Base-by-base conservation (phyloP, 2,888 invertebrate species). In the Pegoplata infirma region DNA sequence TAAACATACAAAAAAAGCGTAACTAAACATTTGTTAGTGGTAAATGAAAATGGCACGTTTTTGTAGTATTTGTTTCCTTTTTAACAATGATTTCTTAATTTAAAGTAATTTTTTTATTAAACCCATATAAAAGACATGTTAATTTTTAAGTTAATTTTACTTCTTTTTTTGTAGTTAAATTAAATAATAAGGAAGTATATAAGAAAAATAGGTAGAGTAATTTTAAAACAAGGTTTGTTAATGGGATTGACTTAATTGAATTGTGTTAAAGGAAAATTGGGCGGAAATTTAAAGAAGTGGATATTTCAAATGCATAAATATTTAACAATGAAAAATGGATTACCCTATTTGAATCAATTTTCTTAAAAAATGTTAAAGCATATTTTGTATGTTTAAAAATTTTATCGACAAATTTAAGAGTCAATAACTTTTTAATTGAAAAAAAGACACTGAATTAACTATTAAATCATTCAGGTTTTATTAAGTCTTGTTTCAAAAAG, bases 21-120 rank as follows among this genome's bases (percentile, higher is more conserved):
- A 75, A 75, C 55, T 68, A 63, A 75, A 75, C 75, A 75, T 68
- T 67, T 68, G 67, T 68, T n/a, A 19, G 10, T 36, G 59, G 59
- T 49, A 75, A 75, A 75, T 75, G 67, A 68, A 68, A 74, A 55
- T 75, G 75, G 68, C 75, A 75, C 75, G 75, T 68, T 75, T 75
- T 63, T 56, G 59, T 55, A 49, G 40, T 68, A 63, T 47, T 68
- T 68, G 68, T 75, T 68, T 46, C 55, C 63, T 68, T 68, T 47
- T 68, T 63, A 40, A 68, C 75, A 56, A 44, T 63, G 75, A 75
- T 75, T 75, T 75, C 75, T 75, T 75, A 75, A 75, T 75, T 63
- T 63, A 63, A 68, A 68, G 49, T 68, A 75, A 63, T 75, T 75
- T 75, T 63, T 63, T 40, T 61, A 36, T 10, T 36, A 36, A 40